Conservation (phyloP, 2,113 vertebrate species). For the Calcarius ornatus region DNA sequence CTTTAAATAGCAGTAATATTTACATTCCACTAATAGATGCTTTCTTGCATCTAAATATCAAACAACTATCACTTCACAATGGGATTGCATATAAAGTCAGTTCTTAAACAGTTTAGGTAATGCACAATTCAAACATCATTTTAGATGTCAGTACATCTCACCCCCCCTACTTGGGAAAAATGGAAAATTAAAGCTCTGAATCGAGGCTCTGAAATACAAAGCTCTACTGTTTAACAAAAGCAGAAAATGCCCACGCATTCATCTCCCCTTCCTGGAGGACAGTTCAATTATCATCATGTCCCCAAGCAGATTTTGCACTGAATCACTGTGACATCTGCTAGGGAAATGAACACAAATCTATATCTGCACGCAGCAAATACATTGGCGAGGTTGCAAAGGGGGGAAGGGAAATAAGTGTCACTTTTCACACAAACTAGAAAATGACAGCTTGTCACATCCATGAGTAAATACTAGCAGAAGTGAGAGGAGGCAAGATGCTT, state of each 20-base stretch:
- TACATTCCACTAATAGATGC: neutral
- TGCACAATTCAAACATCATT: neutral
- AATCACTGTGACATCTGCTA: slow-evolving; percentile 34
- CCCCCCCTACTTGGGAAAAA: neutral
- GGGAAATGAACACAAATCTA: slow-evolving; percentile 29
- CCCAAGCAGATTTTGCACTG: slow-evolving; percentile 13
- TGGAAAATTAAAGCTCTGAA: neutral
- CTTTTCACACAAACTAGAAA: slow-evolving; percentile 22
- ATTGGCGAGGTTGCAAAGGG: neutral
- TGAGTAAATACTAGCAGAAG: neutral
- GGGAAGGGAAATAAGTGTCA: neutral
- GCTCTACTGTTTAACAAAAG: neutral
- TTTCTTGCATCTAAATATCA: neutral
- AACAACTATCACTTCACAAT: neutral
- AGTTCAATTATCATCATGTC: neutral
- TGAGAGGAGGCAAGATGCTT: neutral
- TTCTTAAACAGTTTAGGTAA: neutral
- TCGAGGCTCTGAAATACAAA: neutral
- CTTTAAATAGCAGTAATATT: neutral
- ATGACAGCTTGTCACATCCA: slow-evolving; percentile 8
- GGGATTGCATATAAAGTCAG: neutral
- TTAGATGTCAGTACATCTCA: neutral
- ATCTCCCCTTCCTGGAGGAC: neutral
- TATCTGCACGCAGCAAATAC: neutral
- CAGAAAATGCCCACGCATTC: neutral